Percentiles rank a stretch among this genome's conserved stretches.
These are phyloP conservation scores for Tetragonisca angustula DNA, from an alignment of 2,888 invertebrate genomes.

Conservation along the genomic window DNA sequence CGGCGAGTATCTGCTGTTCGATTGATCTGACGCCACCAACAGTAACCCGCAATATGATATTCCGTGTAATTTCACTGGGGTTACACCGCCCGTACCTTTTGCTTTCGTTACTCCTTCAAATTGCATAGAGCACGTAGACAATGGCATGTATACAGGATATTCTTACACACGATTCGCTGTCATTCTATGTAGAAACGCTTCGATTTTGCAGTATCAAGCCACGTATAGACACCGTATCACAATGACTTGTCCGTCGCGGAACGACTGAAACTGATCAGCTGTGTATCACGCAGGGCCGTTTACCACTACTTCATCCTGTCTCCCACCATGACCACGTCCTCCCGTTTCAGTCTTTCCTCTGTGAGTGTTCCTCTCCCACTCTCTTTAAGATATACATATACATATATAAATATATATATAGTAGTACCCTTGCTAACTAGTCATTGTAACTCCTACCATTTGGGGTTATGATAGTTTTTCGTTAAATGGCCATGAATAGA, in stretches of 20 bases:
- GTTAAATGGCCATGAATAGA: neutral
- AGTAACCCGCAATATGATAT: slow-evolving; percentile 53
- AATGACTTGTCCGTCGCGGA: slow-evolving; percentile 44
- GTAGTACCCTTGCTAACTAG: neutral
- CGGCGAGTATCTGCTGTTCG: slow-evolving; percentile 39
- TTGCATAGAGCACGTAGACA: slow-evolving; percentile 66
- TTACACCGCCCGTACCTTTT: slow-evolving; percentile 43
- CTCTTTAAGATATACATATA: slow-evolving; percentile 10
- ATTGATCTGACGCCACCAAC: slow-evolving; percentile 55
- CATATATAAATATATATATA: neutral
- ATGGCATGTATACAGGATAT: slow-evolving; percentile 46
- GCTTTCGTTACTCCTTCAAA: slow-evolving; percentile 45
- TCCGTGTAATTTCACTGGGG: slow-evolving; percentile 39
- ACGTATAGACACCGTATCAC: neutral
- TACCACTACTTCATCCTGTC: slow-evolving; percentile 49
- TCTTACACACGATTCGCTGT: slow-evolving; percentile 40
- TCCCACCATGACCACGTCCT: slow-evolving; percentile 40
- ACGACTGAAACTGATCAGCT: slow-evolving; percentile 67
- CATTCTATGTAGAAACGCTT: slow-evolving; percentile 22
- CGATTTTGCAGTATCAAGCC: neutral
- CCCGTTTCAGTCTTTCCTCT: slow-evolving; percentile 34
- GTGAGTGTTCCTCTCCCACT: slow-evolving; percentile 18
- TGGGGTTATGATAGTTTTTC: neutral
- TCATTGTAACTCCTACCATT: neutral
- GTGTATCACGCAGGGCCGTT: slow-evolving; percentile 68